Percentiles rank a stretch among this genome's conserved stretches.
These are phyloP conservation scores for Xiphophorus maculatus DNA, from an alignment of 2,113 vertebrate genomes.

Conservation along the genomic window DNA sequence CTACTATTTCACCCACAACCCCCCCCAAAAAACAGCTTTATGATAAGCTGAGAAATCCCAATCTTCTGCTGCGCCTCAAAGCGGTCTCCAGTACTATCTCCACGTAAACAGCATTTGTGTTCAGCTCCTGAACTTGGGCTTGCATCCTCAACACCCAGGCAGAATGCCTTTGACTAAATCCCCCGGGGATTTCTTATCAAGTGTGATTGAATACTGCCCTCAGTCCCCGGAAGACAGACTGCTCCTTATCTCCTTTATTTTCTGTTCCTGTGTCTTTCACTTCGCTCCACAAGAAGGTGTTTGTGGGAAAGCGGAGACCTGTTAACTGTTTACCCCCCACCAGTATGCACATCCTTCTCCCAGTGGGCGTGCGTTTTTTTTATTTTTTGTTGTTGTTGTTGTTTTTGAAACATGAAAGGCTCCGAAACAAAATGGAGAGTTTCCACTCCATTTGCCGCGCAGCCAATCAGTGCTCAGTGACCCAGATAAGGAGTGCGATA, in stretches of 20 bases:
- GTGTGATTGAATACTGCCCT: constrained; percentile 68
- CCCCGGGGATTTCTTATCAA: constrained; percentile 67
- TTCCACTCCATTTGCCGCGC: constrained; percentile 73
- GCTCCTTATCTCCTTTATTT: constrained; percentile 65
- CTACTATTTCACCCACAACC: constrained; percentile 39
- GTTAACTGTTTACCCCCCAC: constrained; percentile 60
- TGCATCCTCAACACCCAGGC: constrained; percentile 51
- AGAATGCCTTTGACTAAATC: constrained; percentile 70
- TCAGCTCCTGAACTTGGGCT: constrained; percentile 58
- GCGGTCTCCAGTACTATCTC: constrained; percentile 48
- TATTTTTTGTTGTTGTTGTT: too few relatives aligned
- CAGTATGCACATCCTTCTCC: constrained; percentile 35
- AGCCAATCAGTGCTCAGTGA: constrained; percentile 74
- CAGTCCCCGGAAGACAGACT: constrained; percentile 54
- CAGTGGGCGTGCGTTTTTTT: constrained; percentile 31
- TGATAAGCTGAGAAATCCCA: constrained; percentile 61
- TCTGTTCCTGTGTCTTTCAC: constrained; percentile 50
- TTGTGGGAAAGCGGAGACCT: constrained; percentile 42
- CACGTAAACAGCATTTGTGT: constrained; percentile 56
- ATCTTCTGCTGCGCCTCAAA: constrained; percentile 57
- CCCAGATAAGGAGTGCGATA: constrained; percentile 73
- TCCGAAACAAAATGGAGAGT: constrained; percentile 61
- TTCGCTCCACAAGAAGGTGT: constrained; percentile 53
- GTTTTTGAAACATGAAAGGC: constrained; percentile 60
- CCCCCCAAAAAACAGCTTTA: constrained; percentile 4